Evolutionary conservation across 2,888 invertebrate species (phyloP).

Genomic region (Scaptomyza flava): DNA sequence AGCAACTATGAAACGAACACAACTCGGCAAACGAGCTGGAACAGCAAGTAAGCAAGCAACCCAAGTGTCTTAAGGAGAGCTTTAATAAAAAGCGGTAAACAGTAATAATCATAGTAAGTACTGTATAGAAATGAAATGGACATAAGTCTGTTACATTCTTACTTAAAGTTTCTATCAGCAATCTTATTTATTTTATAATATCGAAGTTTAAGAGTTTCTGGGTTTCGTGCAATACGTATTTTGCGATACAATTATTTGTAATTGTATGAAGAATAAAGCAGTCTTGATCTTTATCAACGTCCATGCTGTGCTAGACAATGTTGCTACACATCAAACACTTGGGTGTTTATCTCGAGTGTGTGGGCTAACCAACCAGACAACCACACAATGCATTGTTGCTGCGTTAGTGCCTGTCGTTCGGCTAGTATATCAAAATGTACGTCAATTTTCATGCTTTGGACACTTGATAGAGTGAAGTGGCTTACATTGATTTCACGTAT

Average conservation of each 20-base stretch:
- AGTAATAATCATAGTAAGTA: too few relatives aligned
- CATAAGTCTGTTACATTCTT: too few relatives aligned
- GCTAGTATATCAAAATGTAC: slow-evolving; percentile 77
- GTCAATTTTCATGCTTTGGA: slow-evolving; percentile 78
- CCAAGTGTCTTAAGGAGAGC: too few relatives aligned
- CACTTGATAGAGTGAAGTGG: slow-evolving; percentile 80
- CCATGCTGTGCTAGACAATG: slow-evolving; percentile 60
- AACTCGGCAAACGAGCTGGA: too few relatives aligned
- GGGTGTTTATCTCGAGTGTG: slow-evolving; percentile 36
- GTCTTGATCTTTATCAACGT: slow-evolving; percentile 51
- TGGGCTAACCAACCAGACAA: slow-evolving; percentile 18
- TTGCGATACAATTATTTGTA: not conserved
- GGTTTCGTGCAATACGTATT: not conserved
- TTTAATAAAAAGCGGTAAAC: too few relatives aligned
- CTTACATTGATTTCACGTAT: slow-evolving; percentile 81
- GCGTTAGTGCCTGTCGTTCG: slow-evolving; percentile 15
- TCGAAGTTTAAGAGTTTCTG: too few relatives aligned
- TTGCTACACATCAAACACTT: slow-evolving; percentile 63
- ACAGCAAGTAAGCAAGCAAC: too few relatives aligned
- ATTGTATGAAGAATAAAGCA: slow-evolving; percentile 1
- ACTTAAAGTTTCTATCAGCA: too few relatives aligned
- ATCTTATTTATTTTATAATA: too few relatives aligned
- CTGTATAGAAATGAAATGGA: too few relatives aligned
- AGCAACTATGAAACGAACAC: too few relatives aligned
- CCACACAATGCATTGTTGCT: slow-evolving; percentile 16